Conservation (phyloP, 2,888 invertebrate genomes). For the Hypercompe scribonia region DNA sequence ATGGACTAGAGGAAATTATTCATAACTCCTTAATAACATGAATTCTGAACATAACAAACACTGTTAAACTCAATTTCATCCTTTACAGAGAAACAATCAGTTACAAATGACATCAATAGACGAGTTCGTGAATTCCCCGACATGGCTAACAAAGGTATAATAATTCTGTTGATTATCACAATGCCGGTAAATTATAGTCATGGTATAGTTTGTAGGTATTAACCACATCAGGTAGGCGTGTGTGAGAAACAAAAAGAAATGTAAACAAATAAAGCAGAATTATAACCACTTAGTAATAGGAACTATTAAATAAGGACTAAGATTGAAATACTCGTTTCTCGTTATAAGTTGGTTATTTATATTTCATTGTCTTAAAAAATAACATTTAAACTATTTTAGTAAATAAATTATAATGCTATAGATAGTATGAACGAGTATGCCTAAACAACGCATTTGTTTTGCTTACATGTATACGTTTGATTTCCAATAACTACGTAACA, state of each 20-base stretch:
- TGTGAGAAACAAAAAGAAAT: background rate
- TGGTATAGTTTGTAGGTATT: slow-evolving; percentile 28
- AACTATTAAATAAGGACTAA: background rate
- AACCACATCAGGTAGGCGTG: slow-evolving; percentile 10
- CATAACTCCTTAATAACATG: background rate
- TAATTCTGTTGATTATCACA: slow-evolving; percentile 32
- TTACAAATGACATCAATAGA: slow-evolving; percentile 77
- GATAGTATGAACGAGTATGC: too few species aligned
- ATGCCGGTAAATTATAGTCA: slow-evolving; percentile 21
- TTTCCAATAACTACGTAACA: background rate
- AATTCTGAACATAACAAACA: slow-evolving; percentile 1
- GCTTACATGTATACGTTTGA: background rate
- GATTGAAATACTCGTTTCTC: background rate
- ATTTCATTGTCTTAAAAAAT: background rate
- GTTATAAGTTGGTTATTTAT: background rate
- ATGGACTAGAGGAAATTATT: background rate
- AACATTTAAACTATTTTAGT: background rate
- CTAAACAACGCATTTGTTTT: too few species aligned
- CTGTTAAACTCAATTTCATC: slow-evolving; percentile 5
- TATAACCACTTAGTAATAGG: background rate
- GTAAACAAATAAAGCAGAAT: background rate
- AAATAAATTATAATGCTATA: too few species aligned
- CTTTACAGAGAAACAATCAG: slow-evolving; percentile 42
- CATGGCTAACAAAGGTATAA: slow-evolving; percentile 83
- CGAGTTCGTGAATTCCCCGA: slow-evolving; percentile 82